Evolutionary conservation across 2,888 invertebrate genomes (phyloP), one percentile per base, ranked within the genome.

Genomic region (Scaptomyza polygonia): DNA sequence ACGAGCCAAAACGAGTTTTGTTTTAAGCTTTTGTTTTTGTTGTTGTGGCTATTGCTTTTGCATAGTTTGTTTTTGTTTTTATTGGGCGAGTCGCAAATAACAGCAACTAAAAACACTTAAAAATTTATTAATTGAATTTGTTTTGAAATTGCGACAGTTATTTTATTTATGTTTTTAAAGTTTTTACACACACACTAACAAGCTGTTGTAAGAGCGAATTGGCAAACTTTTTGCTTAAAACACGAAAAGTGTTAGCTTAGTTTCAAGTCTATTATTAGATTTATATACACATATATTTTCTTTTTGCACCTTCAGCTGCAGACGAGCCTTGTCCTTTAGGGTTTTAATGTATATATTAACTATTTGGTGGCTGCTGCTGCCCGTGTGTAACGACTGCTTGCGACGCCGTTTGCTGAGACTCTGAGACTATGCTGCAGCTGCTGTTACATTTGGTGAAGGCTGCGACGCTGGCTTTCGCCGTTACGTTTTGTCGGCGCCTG

Each of bases 351-450:
- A 11, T 36, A 39, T 32, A 30, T 9, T 18, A 42, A 45, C 34
- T 47, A 5, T 7, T 27, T 11, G 11, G 11, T 11, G 34, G 32
- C 43, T 53, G 61, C 43, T 53, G 61, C 67, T 65, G 47, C 29
- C 59, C 77, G 83, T 72, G 51, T 69, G 52, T 69, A 64, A 88
- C 87, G 88, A 86, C 81, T 59, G 77, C 64, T 67, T 62, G 53
- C 72, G 63, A 79, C 81, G 88, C 86, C 87, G 81, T 83, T 57
- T 79, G 84, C 81, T 86, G 66, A 73, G 73, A 82, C 87, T 82
- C 88, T 82, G 88, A 49, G 21, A 34, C 49, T 59, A 54, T 40
- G 66, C 54, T 56, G 66, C 53, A 3, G 18, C 34, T 30, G 63
- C 70, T 18, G 53, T 52, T 21, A 51, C 51, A 5, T 45, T 65